These are phyloP conservation scores for Mirounga angustirostris DNA, from an alignment of 2,113 vertebrate species.

Conservation along the genomic window DNA sequence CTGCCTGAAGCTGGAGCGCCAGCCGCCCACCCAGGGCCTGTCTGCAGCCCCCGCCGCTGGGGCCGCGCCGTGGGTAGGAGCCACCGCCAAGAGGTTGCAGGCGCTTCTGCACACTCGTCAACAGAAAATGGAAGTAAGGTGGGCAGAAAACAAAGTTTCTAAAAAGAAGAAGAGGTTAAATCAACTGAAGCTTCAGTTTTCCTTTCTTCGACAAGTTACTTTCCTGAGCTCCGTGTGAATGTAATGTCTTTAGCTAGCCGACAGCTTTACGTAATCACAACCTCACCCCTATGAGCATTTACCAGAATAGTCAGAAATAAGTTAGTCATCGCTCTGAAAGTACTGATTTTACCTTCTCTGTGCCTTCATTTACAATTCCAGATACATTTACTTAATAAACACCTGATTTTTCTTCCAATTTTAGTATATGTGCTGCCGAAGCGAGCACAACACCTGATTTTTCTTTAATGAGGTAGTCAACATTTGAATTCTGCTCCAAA, in stretches of 20 bases:
- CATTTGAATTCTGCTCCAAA: conserved; percentile 2
- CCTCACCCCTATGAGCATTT: background rate
- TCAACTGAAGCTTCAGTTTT: conserved; percentile 2
- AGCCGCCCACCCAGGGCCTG: background rate
- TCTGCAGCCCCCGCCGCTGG: fast-evolving
- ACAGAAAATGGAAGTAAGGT: background rate
- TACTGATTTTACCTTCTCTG: background rate
- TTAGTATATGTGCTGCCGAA: too few species aligned
- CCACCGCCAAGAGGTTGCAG: background rate
- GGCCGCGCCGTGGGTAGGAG: background rate
- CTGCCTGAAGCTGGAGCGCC: fast-evolving
- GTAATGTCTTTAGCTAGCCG: background rate
- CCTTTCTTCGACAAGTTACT: background rate
- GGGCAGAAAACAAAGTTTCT: background rate
- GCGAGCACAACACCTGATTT: background rate
- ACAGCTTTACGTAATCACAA: background rate
- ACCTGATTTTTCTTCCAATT: background rate
- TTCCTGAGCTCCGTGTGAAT: background rate
- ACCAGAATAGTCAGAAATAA: background rate
- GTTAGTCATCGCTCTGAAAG: background rate
- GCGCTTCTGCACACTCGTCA: background rate
- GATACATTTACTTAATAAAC: conserved; percentile 8
- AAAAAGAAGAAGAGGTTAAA: background rate
- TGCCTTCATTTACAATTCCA: conserved; percentile 29
- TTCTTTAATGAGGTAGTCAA: conserved; percentile 15